These are phyloP conservation scores for Aspiorhynchus laticeps DNA, from an alignment of 2,113 vertebrate species.

Conservation along the genomic window DNA sequence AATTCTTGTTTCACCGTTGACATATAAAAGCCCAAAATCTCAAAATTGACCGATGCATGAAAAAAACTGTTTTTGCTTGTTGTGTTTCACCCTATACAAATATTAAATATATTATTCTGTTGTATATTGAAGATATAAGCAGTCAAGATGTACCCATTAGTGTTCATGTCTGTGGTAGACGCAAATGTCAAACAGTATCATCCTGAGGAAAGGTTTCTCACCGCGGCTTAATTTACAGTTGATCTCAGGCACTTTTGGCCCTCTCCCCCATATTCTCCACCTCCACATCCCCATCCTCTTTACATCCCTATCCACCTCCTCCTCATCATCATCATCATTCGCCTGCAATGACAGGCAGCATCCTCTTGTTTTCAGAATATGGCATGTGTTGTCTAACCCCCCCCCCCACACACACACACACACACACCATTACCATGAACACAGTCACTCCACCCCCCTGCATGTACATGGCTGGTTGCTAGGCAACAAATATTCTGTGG, in stretches of 20 bases:
- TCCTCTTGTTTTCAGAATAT: conserved; percentile 36
- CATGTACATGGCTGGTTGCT: conserved; percentile 80
- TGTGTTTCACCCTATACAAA: background rate
- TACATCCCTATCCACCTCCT: conserved; percentile 19
- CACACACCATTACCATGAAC: conserved; percentile 4
- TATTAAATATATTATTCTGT: background rate
- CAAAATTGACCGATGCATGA: background rate
- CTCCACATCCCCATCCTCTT: conserved; percentile 11
- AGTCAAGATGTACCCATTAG: conserved; percentile 1
- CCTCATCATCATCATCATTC: background rate
- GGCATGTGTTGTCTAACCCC: conserved; percentile 19
- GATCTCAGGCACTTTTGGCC: conserved; percentile 5
- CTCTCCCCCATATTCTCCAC: background rate
- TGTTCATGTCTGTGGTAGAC: background rate
- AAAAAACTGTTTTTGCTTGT: background rate
- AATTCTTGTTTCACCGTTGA: too few relatives aligned
- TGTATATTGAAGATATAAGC: background rate
- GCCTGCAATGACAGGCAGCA: background rate
- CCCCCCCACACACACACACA: background rate
- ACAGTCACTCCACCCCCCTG: conserved; percentile 30
- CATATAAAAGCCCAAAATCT: too few relatives aligned
- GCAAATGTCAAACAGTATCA: conserved; percentile 29
- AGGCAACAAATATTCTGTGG: conserved; percentile 80
- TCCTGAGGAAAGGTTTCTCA: background rate
- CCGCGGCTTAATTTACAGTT: conserved; percentile 2